Evolutionary conservation across 2,113 vertebrate species (phyloP).

Genomic region (Varanus komodoensis): DNA sequence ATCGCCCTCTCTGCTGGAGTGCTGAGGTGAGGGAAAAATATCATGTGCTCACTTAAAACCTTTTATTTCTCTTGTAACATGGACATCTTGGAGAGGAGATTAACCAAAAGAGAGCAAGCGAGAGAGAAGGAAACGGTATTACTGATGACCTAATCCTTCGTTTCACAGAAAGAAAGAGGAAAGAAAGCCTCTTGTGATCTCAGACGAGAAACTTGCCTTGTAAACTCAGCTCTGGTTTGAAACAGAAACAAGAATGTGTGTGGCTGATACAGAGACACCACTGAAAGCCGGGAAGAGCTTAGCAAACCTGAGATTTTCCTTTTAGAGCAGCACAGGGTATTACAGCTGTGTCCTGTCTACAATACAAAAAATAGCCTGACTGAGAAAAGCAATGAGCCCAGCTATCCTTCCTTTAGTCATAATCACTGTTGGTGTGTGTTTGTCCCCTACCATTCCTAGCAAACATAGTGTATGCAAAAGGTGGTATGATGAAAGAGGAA

Average conservation of each 20-base stretch:
- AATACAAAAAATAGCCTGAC: conserved; percentile 24
- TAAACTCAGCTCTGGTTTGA: conserved; percentile 72
- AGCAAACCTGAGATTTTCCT: conserved; percentile 60
- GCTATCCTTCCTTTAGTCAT: conserved; percentile 48
- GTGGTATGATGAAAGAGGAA: neutral
- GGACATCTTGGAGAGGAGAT: conserved; percentile 73
- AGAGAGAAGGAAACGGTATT: conserved; percentile 69
- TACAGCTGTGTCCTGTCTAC: conserved; percentile 53
- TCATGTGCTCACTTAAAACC: conserved; percentile 41
- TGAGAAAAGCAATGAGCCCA: neutral
- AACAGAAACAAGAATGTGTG: conserved; percentile 72
- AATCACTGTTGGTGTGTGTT: conserved; percentile 52
- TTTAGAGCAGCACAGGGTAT: conserved; percentile 50
- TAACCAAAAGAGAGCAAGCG: conserved; percentile 72
- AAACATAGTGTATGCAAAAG: neutral
- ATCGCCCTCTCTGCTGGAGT: conserved; percentile 44
- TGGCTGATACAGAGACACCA: conserved; percentile 66
- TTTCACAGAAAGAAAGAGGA: conserved; percentile 71
- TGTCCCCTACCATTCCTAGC: neutral
- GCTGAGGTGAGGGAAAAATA: conserved; percentile 59
- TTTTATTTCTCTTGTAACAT: conserved; percentile 72
- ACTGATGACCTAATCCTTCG: conserved; percentile 72
- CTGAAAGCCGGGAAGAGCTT: conserved; percentile 66
- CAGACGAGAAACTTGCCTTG: conserved; percentile 71
- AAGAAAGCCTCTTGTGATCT: conserved; percentile 73